Conservation (phyloP, 1,140 invertebrate genomes). For the Drosophila auraria region DNA sequence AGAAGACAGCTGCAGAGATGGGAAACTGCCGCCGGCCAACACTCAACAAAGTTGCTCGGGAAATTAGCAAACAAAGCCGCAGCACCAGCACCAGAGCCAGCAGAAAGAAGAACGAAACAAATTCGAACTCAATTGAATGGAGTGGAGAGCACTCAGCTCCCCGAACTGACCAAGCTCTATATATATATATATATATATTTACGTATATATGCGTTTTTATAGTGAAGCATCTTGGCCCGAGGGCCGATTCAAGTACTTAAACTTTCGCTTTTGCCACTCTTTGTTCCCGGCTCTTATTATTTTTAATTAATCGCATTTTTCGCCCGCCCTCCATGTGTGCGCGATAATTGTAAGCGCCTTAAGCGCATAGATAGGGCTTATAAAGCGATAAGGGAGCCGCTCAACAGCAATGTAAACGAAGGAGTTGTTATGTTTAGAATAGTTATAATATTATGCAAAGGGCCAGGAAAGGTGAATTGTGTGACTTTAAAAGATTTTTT, state of each 20-base stretch:
- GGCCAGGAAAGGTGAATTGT: neutral
- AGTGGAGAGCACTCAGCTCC: slow-evolving; percentile 12
- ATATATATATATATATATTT: neutral
- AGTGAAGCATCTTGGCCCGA: slow-evolving; percentile 23
- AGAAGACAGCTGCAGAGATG: slow-evolving; percentile 41
- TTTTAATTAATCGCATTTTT: slow-evolving; percentile 67
- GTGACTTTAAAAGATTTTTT: no score
- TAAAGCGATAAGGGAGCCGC: slow-evolving; percentile 1
- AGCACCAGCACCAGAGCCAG: neutral
- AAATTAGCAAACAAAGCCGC: slow-evolving; percentile 69
- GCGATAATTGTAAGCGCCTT: slow-evolving; percentile 51
- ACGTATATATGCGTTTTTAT: neutral
- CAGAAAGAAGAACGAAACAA: slow-evolving; percentile 38
- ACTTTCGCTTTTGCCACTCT: slow-evolving; percentile 48
- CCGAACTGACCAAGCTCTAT: slow-evolving; percentile 25
- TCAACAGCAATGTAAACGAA: neutral
- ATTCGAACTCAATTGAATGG: slow-evolving; percentile 60
- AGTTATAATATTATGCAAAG: slow-evolving; percentile 6
- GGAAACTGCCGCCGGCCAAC: slow-evolving; percentile 43
- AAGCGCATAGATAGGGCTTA: slow-evolving; percentile 23
- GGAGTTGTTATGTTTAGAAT: slow-evolving; percentile 14
- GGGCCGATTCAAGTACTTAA: slow-evolving; percentile 37
- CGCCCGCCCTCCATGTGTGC: slow-evolving; percentile 20
- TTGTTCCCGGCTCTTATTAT: slow-evolving; percentile 52
- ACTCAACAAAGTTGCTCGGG: slow-evolving; percentile 51